Base-by-base conservation (phyloP, 1,140 invertebrate species). In the Lepidotrigona ventralis region DNA sequence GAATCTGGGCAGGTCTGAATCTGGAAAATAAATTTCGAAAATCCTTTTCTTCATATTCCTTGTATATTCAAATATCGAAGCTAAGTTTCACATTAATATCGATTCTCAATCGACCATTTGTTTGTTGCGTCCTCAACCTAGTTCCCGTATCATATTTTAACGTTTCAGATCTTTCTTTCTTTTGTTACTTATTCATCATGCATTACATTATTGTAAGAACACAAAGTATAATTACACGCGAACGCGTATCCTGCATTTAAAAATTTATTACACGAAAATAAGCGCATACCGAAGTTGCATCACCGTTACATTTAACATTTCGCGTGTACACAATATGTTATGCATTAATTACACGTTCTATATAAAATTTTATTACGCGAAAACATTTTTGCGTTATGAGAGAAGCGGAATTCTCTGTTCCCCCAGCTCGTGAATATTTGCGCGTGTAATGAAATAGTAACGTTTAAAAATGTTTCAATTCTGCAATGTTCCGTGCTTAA, bases 1-100 rank as follows among this genome's bases (percentile, higher is more conserved):
- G 92, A 99, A 98, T 87, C 96, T 95, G 15, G 98, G 98, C 87
- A 97, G 46, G 12, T 84, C 84, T 21, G 69, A 33, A 26, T 86
- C 88, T 89, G 88, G 8, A 86, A 82, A n/a, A 76, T 23, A 79
- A 73, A 54, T 60, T 72, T 39, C 0, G 23, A 63, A 39, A 12
- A 1, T 23, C 0, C 3, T 29, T 3, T 33, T 33, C 17, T 66
- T 2, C 14, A n/a, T 60, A 4, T 14, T 21, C 23, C 23, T 60
- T 12, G 23, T 60, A 60, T 1, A 14, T 60, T n/a, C 23, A n/a
- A 23, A 14, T n/a, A n/a, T 60, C 23, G 12, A 60, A 23, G 12
- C 14, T 14, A 14, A 14, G 12, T 29, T 29, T 64, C 2, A 64
- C 6, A 29, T 29, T 64, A 17, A 15, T 9, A 29, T 29, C 23